A percentile compares a stretch with the other conserved stretches of the same genome.
These are phyloP conservation scores for Bombus impatiens DNA, from an alignment of 1,140 invertebrate genomes.

Conservation along the genomic window DNA sequence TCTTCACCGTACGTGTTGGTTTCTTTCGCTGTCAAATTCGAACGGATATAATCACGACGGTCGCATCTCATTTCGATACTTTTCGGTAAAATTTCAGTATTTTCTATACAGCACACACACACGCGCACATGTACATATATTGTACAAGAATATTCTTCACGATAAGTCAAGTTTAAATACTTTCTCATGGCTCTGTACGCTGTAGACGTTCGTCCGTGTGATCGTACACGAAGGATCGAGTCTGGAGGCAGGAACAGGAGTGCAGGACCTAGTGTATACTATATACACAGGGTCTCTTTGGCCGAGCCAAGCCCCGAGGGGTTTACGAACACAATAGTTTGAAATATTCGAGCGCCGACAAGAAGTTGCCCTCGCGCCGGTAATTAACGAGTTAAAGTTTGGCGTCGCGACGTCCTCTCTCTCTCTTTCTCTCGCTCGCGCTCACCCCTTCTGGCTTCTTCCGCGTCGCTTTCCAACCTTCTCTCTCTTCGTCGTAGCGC, in stretches of 20 bases:
- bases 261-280: conserved; percentile 47
- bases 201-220: conserved; percentile 40
- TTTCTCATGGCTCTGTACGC: background rate
- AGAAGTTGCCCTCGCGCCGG: conserved; percentile 82
- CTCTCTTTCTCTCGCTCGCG: conserved; percentile 32
- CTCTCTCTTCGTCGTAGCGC: conserved; percentile 47
- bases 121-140: no score
- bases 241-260: conserved; percentile 47
- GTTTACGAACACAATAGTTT: conserved; percentile 83
- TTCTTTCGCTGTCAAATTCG: no score
- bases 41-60: no score
- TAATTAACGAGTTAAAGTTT: conserved; percentile 84
- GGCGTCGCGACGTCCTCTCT: conserved; percentile 77
- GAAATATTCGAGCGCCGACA: conserved; percentile 83
- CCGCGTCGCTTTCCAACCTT: conserved; percentile 1
- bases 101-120: no score
- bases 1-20: conserved; percentile 37
- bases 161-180: no score
- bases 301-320: conserved; percentile 75
- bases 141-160: no score
- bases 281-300: conserved; percentile 60
- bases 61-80: no score
- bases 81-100: no score
- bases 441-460: conserved; percentile 19
- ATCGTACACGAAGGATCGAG: conserved; percentile 24